Conservation (phyloP, 2,113 vertebrate species). For the Motacilla alba region DNA sequence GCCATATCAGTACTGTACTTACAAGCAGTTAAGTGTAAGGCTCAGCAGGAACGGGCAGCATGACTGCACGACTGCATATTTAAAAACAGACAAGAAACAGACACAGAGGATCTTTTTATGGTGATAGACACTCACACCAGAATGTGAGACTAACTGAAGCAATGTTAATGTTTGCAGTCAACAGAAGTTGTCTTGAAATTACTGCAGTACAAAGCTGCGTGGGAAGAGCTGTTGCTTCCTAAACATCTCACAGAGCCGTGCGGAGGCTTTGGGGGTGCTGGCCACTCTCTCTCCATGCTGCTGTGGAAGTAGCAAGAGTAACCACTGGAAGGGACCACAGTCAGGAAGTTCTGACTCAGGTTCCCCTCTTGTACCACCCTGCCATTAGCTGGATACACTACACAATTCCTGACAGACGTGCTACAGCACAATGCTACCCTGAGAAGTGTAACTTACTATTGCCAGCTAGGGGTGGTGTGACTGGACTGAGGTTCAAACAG, state of each 20-base stretch:
- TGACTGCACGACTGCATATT: conserved; percentile 30
- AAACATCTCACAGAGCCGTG: fast-evolving
- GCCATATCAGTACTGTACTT: conserved; percentile 15
- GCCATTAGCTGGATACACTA: background rate
- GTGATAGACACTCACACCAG: conserved; percentile 53
- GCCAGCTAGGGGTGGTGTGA: background rate
- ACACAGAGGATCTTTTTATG: conserved; percentile 38
- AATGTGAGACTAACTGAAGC: conserved; percentile 45
- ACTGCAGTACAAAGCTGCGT: conserved; percentile 7
- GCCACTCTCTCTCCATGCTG: fast-evolving
- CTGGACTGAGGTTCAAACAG: background rate
- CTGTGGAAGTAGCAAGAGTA: background rate
- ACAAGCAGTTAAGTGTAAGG: conserved; percentile 40
- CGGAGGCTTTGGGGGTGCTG: background rate
- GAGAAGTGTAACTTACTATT: background rate
- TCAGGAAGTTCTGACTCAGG: background rate
- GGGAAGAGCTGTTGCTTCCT: conserved; percentile 4
- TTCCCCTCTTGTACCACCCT: background rate
- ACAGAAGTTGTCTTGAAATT: conserved; percentile 32
- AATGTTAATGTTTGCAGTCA: conserved; percentile 47
- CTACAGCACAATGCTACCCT: background rate
- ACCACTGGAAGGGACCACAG: background rate
- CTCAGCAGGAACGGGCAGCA: conserved; percentile 41
- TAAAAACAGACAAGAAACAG: conserved; percentile 57
- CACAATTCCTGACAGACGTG: background rate